phyloP scores from a whole-genome alignment of 2,888 invertebrate species.

The Tinea pellionella region DNA sequence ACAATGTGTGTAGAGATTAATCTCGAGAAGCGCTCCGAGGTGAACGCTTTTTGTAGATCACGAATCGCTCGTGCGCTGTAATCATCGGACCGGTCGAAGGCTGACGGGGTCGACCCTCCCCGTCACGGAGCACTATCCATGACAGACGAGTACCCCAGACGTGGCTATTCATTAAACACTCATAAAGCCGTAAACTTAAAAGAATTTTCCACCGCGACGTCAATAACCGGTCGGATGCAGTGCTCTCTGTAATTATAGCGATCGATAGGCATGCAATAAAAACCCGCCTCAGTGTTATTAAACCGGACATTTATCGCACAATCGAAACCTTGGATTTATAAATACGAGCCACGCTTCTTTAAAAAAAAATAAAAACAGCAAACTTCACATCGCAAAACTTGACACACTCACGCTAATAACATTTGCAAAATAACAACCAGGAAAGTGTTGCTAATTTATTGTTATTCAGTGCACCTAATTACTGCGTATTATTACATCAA shows the following conservation, averaged over 20 bases:
- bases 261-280: constrained; percentile 16
- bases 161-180: constrained; percentile 14
- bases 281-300: constrained; percentile 15
- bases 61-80: constrained; percentile 17
- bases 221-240: constrained; percentile 10
- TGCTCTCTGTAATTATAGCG: constrained; percentile 13
- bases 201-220: constrained; percentile 17
- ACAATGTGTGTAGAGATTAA: not conserved
- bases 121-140: constrained; percentile 20
- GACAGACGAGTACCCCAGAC: constrained; percentile 15
- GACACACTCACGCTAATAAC: not conserved
- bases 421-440: constrained; percentile 2
- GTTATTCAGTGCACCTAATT: not conserved
- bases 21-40: constrained; percentile 1
- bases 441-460: not conserved
- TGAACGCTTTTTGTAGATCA: constrained; percentile 1
- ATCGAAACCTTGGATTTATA: constrained; percentile 20
- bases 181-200: not conserved
- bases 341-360: constrained; percentile 18
- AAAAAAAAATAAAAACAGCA: not conserved
- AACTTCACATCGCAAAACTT: not conserved
- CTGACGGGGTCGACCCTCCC: constrained; percentile 14
- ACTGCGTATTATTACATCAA: not conserved
- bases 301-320: constrained; percentile 17
- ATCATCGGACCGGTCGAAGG: constrained; percentile 30